Percentiles rank a stretch among this genome's conserved stretches.
Conservation (phyloP, 2,797 vertebrate genomes). For the Acanthiza pusilla region DNA sequence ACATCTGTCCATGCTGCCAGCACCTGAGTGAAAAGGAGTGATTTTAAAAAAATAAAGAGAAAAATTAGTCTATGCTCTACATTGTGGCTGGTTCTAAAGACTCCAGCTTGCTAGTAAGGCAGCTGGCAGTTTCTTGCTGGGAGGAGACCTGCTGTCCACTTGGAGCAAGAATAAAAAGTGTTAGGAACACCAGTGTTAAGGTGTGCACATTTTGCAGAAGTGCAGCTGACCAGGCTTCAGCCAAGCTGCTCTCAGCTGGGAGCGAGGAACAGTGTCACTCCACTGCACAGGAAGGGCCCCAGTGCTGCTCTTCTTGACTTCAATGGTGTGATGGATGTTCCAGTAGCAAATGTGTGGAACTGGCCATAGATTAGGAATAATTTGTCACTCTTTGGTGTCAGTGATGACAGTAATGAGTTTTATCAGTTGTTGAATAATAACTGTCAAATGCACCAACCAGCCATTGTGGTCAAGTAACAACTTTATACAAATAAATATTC, state of each 20-base stretch:
- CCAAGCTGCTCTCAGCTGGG: not conserved
- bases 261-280: not conserved
- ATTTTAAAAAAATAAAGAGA: not conserved
- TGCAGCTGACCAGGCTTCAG: not conserved
- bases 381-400: not conserved
- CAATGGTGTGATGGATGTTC: no score
- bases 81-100: not conserved
- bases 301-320: not conserved
- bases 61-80: not conserved
- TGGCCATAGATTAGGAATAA: not conserved
- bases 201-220: not conserved
- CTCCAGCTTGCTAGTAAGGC: not conserved
- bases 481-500: not conserved
- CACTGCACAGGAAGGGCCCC: fast-evolving
- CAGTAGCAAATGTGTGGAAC: not conserved
- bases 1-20: not conserved
- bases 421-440: not conserved
- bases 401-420: not conserved
- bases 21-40: not conserved
- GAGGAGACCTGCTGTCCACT: not conserved
- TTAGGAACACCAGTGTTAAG: not conserved
- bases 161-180: not conserved
- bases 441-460: not conserved
- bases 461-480: not conserved
- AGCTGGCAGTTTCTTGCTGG: fast-evolving